Evolutionary conservation across 2,888 invertebrate genomes (phyloP).

Genomic region (Drosophila eohydei): DNA sequence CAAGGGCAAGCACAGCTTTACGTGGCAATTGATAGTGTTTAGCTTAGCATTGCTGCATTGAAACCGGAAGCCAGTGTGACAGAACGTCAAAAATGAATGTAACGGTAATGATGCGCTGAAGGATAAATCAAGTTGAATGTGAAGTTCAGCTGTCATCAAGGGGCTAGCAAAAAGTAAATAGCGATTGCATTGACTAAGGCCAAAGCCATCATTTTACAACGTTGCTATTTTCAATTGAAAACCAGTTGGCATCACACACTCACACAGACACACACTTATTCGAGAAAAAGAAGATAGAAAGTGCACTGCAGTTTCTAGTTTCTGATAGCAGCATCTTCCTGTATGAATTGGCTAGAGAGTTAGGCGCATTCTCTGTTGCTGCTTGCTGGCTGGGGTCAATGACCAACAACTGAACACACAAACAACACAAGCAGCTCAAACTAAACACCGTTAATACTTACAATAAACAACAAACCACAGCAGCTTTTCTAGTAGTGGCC

Average conservation of each 20-base stretch:
- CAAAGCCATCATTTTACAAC: constrained; percentile 57
- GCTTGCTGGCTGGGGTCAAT: constrained; percentile 55
- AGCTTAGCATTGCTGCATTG: neutral
- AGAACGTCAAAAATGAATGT: neutral
- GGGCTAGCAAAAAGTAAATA: constrained; percentile 19
- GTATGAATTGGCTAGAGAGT: constrained; percentile 46
- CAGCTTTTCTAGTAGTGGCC: constrained; percentile 14
- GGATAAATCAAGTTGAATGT: constrained; percentile 52
- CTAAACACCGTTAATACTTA: constrained; percentile 41
- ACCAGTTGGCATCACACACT: constrained; percentile 61
- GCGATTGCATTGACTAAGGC: constrained; percentile 60
- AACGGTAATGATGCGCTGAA: constrained; percentile 61
- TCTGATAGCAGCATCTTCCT: constrained; percentile 57
- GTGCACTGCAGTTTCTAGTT: constrained; percentile 59
- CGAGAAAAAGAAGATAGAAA: constrained; percentile 14
- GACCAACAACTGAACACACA: constrained; percentile 56
- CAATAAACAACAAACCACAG: constrained; percentile 39
- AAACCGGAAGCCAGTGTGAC: constrained; percentile 6
- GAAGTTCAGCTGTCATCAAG: constrained; percentile 44
- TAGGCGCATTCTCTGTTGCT: constrained; percentile 25
- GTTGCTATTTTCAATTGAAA: constrained; percentile 54
- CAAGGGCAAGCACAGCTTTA: neutral
- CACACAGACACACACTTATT: constrained; percentile 12
- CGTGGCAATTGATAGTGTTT: neutral
- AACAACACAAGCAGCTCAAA: constrained; percentile 10